Evolutionary conservation across 2,797 vertebrate genomes (phyloP).

Genomic region (Syngnathus acus): DNA sequence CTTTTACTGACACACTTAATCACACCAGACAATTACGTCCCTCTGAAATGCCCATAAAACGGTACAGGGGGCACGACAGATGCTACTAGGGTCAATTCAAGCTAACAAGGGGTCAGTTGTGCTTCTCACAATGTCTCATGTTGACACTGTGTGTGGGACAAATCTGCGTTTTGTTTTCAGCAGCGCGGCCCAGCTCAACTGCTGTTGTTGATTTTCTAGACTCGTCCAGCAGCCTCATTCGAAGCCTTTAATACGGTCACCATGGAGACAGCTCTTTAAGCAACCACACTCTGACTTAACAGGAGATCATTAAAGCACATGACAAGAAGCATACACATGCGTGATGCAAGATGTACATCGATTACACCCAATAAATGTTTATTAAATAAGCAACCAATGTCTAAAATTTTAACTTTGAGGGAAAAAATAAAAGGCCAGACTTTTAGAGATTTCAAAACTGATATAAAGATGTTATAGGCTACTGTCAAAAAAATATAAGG

Average conservation of each 20-base stretch:
- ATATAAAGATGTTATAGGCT: background rate
- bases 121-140: slow-evolving; percentile 13
- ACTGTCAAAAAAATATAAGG: background rate
- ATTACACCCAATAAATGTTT: background rate
- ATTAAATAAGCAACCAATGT: background rate
- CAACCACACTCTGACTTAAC: slow-evolving; percentile 50
- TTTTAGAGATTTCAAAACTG: background rate
- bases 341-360: slow-evolving; percentile 26
- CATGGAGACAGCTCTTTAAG: slow-evolving; percentile 67
- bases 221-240: slow-evolving; percentile 41
- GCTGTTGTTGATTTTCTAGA: slow-evolving; percentile 43
- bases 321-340: slow-evolving; percentile 27
- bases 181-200: slow-evolving; percentile 31
- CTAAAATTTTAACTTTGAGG: background rate
- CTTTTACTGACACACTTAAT: background rate
- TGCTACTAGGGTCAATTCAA: slow-evolving; percentile 20
- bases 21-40: slow-evolving; percentile 22
- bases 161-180: slow-evolving; percentile 39
- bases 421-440: background rate
- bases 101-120: slow-evolving; percentile 45
- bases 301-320: slow-evolving; percentile 44
- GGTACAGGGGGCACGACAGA: slow-evolving; percentile 23
- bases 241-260: slow-evolving; percentile 64
- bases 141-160: slow-evolving; percentile 22
- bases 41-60: slow-evolving; percentile 41